Percentiles rank a stretch among this genome's conserved stretches.
Evolutionary conservation across 2,113 vertebrate species (phyloP).

Genomic region (Trochalopteron elliotii): DNA sequence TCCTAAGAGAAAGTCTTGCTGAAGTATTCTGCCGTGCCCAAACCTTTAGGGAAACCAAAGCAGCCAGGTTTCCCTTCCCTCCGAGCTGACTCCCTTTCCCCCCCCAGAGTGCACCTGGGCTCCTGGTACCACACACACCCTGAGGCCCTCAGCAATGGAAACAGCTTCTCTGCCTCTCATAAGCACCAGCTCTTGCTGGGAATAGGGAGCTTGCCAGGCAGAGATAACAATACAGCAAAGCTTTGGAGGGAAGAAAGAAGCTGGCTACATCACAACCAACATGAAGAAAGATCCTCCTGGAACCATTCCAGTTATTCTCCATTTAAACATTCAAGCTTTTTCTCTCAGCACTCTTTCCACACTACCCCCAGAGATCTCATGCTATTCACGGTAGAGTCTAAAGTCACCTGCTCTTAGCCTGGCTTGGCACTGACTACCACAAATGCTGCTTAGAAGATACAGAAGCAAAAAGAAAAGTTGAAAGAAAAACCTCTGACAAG

Average conservation of each 20-base stretch:
- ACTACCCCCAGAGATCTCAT: background rate
- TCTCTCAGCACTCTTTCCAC: background rate
- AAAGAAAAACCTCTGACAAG: slow-evolving; percentile 22
- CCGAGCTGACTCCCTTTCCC: background rate
- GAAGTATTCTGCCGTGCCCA: background rate
- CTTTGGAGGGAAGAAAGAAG: background rate
- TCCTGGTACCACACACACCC: background rate
- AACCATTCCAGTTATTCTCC: slow-evolving; percentile 27
- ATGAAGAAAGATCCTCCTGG: slow-evolving; percentile 19
- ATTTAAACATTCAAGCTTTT: background rate
- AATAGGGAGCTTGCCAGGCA: background rate
- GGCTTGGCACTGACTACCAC: background rate
- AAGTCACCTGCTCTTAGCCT: slow-evolving; percentile 28
- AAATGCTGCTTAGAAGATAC: background rate
- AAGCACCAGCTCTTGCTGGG: background rate
- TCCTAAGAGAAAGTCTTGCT: background rate
- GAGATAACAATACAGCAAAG: background rate
- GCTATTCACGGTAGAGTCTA: background rate
- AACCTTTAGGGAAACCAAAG: background rate
- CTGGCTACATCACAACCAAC: background rate
- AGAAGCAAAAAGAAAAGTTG: background rate
- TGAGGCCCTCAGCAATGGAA: background rate
- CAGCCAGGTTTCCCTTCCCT: background rate
- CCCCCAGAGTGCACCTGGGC: background rate
- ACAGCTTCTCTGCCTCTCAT: background rate